Evolutionary conservation across 2,113 vertebrate species (phyloP).

Genomic region (Deroptyus accipitrinus): DNA sequence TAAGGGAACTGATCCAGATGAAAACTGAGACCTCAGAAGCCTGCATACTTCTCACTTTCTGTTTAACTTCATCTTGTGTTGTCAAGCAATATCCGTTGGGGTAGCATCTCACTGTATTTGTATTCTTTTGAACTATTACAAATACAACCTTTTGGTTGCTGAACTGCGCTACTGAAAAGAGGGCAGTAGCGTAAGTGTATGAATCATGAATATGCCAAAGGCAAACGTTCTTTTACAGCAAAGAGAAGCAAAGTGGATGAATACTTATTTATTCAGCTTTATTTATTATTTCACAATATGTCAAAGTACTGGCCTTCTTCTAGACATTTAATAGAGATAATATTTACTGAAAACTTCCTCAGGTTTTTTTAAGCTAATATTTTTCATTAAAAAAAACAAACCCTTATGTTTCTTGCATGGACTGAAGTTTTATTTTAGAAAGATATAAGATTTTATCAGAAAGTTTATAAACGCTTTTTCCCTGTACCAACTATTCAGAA

Average conservation of each 20-base stretch:
- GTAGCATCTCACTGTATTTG: not conserved
- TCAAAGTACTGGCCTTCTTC: not conserved
- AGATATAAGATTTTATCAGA: not conserved
- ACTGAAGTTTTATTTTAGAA: not conserved
- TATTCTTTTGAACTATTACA: not conserved
- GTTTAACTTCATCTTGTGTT: not conserved
- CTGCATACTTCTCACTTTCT: not conserved
- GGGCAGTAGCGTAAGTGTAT: accelerated
- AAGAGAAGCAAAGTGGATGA: not conserved
- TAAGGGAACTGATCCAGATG: not conserved
- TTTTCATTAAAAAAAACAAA: not conserved
- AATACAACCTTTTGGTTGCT: not conserved
- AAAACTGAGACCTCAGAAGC: not conserved
- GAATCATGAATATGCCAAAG: not conserved
- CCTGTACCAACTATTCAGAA: not conserved
- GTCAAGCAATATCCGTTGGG: not conserved
- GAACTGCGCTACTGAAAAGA: not conserved
- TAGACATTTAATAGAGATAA: not conserved
- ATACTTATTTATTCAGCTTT: not conserved
- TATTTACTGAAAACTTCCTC: not conserved
- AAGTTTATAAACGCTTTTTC: not conserved
- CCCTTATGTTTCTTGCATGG: not conserved
- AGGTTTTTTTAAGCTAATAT: not conserved
- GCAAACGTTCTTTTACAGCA: not conserved
- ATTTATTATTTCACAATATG: not conserved